phyloP scores from a whole-genome alignment of 2,113 vertebrate genomes.

The Phainopepla nitens region DNA sequence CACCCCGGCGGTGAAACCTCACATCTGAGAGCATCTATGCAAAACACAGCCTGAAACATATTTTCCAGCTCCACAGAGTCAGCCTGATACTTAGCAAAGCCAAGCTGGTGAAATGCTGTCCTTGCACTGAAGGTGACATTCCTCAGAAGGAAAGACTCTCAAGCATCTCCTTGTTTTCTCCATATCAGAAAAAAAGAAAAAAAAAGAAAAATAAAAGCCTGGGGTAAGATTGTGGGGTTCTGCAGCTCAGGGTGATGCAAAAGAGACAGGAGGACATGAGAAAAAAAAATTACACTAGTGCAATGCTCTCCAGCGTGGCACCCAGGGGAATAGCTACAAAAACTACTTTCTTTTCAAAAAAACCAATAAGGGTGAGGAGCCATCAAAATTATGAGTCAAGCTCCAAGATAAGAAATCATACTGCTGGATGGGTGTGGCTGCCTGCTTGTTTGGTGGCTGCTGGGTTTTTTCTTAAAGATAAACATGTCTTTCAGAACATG shows the following conservation, averaged over 20 bases:
- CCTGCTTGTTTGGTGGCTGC: not conserved
- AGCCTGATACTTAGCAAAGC: not conserved
- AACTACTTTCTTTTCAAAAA: not conserved
- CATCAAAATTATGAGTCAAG: not conserved
- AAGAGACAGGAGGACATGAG: not conserved
- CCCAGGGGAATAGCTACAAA: not conserved
- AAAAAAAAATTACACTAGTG: not conserved
- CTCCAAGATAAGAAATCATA: conserved; percentile 8
- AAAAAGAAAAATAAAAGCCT: too few relatives aligned
- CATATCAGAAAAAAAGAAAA: not conserved
- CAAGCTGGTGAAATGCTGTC: rapidly evolving
- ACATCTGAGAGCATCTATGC: not conserved
- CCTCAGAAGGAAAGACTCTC: not conserved
- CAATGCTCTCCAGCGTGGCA: not conserved
- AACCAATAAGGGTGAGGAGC: not conserved
- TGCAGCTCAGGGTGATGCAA: not conserved
- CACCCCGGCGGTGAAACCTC: not conserved
- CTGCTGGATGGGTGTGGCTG: not conserved
- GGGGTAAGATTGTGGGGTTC: not conserved
- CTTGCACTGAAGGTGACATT: rapidly evolving
- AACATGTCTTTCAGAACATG: not conserved
- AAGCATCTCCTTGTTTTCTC: not conserved
- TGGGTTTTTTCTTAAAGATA: not conserved
- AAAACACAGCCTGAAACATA: not conserved
- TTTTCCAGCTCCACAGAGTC: not conserved